Evolutionary conservation across 37 sponge, comb jelly and placozoan species (phyloP), one percentile per base, ranked within the genome.

Genomic region (Beroe forskalii): DNA sequence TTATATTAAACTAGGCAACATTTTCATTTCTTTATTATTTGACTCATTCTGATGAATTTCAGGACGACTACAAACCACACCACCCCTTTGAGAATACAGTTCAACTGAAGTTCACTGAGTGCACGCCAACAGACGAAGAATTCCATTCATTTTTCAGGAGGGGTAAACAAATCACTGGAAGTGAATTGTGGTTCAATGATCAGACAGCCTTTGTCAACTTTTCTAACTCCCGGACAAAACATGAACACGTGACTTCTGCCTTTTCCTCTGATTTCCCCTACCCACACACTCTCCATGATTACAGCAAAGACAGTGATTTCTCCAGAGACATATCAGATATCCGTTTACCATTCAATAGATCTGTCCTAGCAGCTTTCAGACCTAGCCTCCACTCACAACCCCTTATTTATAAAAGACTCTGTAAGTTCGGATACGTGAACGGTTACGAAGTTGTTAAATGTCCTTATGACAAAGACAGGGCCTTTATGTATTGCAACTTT

Each of bases 401-500:
- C 4, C 35, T 12, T 4, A 32, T 69, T 4, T 3, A 33, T 17
- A 4, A 14, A 32, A 1, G 19, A 9, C 32, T 31, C 38, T 14
- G 9, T 6, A 9, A 69, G 19, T 35, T 32, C 72, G 72, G 72
- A 8, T 17, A 69, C 32, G 17, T 69, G 1, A 69, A 28, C 39
- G 72, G 72, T 14, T 35, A 4, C 12, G 37, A 69, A 35, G 32
- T 35, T 1, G 1, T 3, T 32, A 17, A 17, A 1, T 69, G 72
- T 36, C 72, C 72, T 33, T 69, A 69, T 37, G 72, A 69, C 17
- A 14, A 33, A 69, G 72, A 69, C 17, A 33, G 72, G 17, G 72
- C 72, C 1, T 69, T 69, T 69, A 2, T 69, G 37, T 69, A 69
- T 37, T 69, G 72, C 38, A 69, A 69, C 38, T 69, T 19, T 17